These are phyloP conservation scores for Drosophila ficusphila DNA, from an alignment of 1,140 invertebrate genomes.

Conservation along the genomic window DNA sequence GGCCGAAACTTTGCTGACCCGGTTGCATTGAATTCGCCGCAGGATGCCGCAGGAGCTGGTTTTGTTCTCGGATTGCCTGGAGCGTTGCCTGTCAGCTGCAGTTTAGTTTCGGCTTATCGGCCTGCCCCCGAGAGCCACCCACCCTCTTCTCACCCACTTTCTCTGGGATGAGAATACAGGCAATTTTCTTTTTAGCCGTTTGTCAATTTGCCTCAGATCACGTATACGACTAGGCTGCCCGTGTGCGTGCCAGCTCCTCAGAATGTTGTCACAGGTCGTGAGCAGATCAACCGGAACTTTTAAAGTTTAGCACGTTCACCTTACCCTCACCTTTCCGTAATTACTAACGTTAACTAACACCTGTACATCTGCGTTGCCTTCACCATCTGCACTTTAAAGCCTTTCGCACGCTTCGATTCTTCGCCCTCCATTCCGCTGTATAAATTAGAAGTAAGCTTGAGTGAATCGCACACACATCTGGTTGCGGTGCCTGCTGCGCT, in stretches of 20 bases:
- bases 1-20: slow-evolving; percentile 42
- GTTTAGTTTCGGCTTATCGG: slow-evolving; percentile 57
- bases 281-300: slow-evolving; percentile 36
- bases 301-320: slow-evolving; percentile 28
- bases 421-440: slow-evolving; percentile 33
- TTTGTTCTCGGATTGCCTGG: slow-evolving; percentile 35
- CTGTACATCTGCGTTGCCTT: slow-evolving; percentile 1
- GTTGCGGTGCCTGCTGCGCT: slow-evolving; percentile 50
- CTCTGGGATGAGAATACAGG: slow-evolving; percentile 33
- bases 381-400: neutral
- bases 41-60: slow-evolving; percentile 27
- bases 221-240: slow-evolving; percentile 48
- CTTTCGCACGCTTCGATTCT: slow-evolving; percentile 7
- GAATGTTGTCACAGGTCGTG: slow-evolving; percentile 21
- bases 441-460: slow-evolving; percentile 38
- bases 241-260: slow-evolving; percentile 17
- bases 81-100: slow-evolving; percentile 53
- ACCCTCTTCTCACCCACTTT: neutral
- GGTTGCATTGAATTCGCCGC: slow-evolving; percentile 54
- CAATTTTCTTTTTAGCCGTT: slow-evolving; percentile 53
- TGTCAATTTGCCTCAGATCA: slow-evolving; percentile 54
- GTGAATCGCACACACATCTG: slow-evolving; percentile 16
- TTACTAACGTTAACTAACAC: slow-evolving; percentile 28
- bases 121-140: slow-evolving; percentile 1
- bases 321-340: slow-evolving; percentile 27